Base-by-base conservation (phyloP, 2,797 vertebrate genomes). In the Notolepis coatsorum region DNA sequence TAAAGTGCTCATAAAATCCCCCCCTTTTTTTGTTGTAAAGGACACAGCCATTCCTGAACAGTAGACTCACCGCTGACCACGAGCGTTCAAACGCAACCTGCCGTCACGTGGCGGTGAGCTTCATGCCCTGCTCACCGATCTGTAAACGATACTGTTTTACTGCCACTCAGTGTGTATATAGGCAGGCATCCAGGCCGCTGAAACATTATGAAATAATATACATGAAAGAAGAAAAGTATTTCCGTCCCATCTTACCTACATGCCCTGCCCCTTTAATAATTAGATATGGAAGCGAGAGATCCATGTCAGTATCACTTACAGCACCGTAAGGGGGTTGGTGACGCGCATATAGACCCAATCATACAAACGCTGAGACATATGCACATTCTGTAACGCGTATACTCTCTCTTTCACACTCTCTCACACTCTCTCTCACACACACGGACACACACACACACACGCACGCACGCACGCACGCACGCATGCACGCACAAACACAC, bases 1-100 rank as follows among this genome's bases (percentile, higher is more conserved):
- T 20, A n/a, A 30, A 66, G 68, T 6, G 59, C 65, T 53, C 31
- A 50, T 82, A 84, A 87, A 81, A 71, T 76, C 68, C 58, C 65
- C 33, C 57, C 27, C 80, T 71, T 73, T 21, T n/a, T n/a, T n/a
- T n/a, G n/a, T n/a, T n/a, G n/a, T 69, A 67, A 71, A 52, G 42
- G 56, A 66, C 64, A 38, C 3, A 9, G 4, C 57, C 62, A 84
- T 84, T 84, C 82, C 63, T 59, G 54, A 55, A 43, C 54, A 35
- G 56, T 31, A 4, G 2, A 42, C 73, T 65, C 51, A 50, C 20
- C 42, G 13, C 49, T n/a, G n/a, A 59, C 18, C 37, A 18, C 25
- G n/a, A n/a, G n/a, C n/a, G n/a, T n/a, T 52, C 43, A 58, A 60
- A 61, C 55, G 45, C 18, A 17, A 20, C 31, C 38, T 21, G 9